Base-by-base conservation (phyloP, 53 echinoderm and acorn worm species). In the Crossaster papposus region DNA sequence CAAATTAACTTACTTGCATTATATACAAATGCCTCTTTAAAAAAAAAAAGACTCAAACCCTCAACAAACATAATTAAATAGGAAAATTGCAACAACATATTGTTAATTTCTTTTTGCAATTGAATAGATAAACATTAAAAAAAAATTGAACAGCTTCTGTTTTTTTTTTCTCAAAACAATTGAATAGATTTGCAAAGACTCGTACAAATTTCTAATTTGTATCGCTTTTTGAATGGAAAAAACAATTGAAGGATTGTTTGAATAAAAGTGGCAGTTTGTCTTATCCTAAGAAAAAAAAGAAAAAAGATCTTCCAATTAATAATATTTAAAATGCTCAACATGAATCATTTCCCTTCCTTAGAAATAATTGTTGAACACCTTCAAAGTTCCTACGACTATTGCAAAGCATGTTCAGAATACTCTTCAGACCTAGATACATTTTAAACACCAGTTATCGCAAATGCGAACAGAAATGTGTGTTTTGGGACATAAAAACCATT, bases 21-120 rank as follows among this genome's bases (percentile, higher is more conserved):
- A 87, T 87, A 87, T 87, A 87, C 87, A 87, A 87, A 87, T 77
- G 87, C 87, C 22, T 81, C 22, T 80, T 80, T 78, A 44, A 80
- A 65, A 44, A 44, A 5, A 23, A 51, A 44, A n/a, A 72, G 74
- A 85, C 32, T 84, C 84, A 87, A 87, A 87, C 55, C 77, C 77
- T 77, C 36, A 77, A 72, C 84, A 84, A 84, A 84, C 51, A 87
- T 54, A 87, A 62, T 87, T 87, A 58, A 76, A 55, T 58, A 17
- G 33, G 54, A 31, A 80, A 54, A 54, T 14, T 30, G 20, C 73
- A 85, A 85, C 74, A 77, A 77, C 77, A 76, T 87, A 44, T 44
- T 18, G 6, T 36, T 82, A 29, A 87, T 77, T 53, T 84, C 9
- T 44, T 44, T 68, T 11, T 68, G 68, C 68, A 68, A 68, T 23